These are phyloP conservation scores for Chymomyza caudatula DNA, from an alignment of 2,888 invertebrate species.

Conservation along the genomic window DNA sequence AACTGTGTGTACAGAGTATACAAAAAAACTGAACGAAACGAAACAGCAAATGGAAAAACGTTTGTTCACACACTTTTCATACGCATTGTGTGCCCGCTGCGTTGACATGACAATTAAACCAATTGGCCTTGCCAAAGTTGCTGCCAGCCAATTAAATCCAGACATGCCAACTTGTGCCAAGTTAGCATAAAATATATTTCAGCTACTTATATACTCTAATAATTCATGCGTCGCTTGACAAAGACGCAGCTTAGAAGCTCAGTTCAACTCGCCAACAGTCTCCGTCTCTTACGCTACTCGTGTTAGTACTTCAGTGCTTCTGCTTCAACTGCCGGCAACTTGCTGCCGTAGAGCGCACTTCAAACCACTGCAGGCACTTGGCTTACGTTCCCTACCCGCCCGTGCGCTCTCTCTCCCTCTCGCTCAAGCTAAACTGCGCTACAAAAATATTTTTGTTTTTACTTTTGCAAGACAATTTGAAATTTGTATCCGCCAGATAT, in stretches of 20 bases:
- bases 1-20: neutral
- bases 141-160: neutral
- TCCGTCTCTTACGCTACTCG: no score
- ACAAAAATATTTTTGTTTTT: slow-evolving; percentile 27
- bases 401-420: neutral
- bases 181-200: slow-evolving; percentile 26
- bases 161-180: neutral
- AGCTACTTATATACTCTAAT: slow-evolving; percentile 12
- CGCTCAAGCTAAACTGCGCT: slow-evolving; percentile 9
- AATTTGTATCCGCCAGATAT: slow-evolving; percentile 9
- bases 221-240: slow-evolving; percentile 28
- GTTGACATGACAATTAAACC: slow-evolving; percentile 50
- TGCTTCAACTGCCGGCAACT: neutral
- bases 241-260: slow-evolving; percentile 15
- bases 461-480: slow-evolving; percentile 5
- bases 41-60: slow-evolving; percentile 17
- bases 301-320: no score
- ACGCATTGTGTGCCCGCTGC: slow-evolving; percentile 4
- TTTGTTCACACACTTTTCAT: slow-evolving; percentile 36
- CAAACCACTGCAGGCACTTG: neutral
- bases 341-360: neutral
- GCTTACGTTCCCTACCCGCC: neutral
- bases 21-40: neutral
- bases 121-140: slow-evolving; percentile 31
- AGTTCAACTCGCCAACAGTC: neutral